These are phyloP conservation scores for Melanargia galathea DNA, from an alignment of 2,888 invertebrate genomes.

Conservation along the genomic window DNA sequence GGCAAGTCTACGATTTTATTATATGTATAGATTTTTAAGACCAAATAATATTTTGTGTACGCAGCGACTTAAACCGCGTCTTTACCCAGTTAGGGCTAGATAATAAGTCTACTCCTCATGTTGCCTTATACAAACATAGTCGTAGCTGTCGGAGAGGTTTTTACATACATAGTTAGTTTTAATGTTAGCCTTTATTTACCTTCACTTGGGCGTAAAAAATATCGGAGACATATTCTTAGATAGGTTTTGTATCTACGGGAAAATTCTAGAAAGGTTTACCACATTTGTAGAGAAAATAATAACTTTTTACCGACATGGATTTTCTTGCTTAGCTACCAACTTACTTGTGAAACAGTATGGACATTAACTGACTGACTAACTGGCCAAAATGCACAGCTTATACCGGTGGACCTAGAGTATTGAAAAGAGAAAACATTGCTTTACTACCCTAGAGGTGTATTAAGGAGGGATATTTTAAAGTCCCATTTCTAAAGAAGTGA, in stretches of 20 bases:
- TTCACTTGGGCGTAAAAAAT: conserved; percentile 34
- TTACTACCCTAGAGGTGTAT: no score
- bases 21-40: neutral
- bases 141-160: conserved; percentile 40
- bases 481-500: no score
- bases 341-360: no score
- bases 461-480: no score
- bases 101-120: conserved; percentile 45
- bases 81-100: conserved; percentile 43
- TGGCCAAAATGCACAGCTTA: no score
- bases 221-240: conserved; percentile 33
- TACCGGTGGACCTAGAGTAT: no score
- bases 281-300: conserved; percentile 3
- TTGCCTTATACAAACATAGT: conserved; percentile 42
- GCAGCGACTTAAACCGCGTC: conserved; percentile 34
- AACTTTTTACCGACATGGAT: neutral
- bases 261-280: conserved; percentile 29
- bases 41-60: conserved; percentile 21
- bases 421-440: no score
- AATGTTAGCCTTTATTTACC: conserved; percentile 38
- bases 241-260: conserved; percentile 32
- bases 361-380: no score
- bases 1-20: no score
- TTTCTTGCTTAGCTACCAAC: neutral
- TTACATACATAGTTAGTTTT: conserved; percentile 43